These are phyloP conservation scores for Esperia sulphurella DNA, from an alignment of 2,888 invertebrate genomes.

Conservation along the genomic window DNA sequence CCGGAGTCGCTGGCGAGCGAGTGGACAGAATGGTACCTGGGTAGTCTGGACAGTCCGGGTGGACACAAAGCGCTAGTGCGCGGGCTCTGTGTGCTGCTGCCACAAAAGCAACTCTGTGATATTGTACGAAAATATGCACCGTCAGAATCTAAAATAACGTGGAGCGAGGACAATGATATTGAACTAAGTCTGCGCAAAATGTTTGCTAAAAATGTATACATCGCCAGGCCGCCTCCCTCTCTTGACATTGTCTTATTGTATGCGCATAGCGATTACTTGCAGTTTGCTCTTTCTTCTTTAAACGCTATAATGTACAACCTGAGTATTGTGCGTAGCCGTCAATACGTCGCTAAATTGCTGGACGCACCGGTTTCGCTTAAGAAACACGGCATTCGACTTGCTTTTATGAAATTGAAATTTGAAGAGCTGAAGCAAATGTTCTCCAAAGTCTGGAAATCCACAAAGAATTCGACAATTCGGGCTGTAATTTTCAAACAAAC, in stretches of 20 bases:
- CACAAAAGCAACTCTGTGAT: slow-evolving; percentile 27
- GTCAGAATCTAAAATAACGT: slow-evolving; percentile 42
- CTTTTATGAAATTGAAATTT: slow-evolving; percentile 38
- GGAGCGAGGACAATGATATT: slow-evolving; percentile 40
- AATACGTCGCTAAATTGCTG: slow-evolving; percentile 38
- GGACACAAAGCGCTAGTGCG: slow-evolving; percentile 39
- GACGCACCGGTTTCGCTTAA: slow-evolving; percentile 53
- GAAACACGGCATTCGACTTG: slow-evolving; percentile 54
- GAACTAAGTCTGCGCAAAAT: slow-evolving; percentile 42
- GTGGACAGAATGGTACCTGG: slow-evolving; percentile 34
- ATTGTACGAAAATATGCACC: slow-evolving; percentile 49
- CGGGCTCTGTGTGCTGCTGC: slow-evolving; percentile 42
- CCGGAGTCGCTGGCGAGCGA: slow-evolving; percentile 33
- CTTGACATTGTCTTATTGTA: slow-evolving; percentile 43
- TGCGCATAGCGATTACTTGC: slow-evolving; percentile 56
- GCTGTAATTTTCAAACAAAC: slow-evolving; percentile 47
- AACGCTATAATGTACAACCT: slow-evolving; percentile 51
- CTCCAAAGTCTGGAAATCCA: slow-evolving; percentile 38
- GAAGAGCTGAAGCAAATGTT: slow-evolving; percentile 37
- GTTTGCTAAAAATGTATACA: slow-evolving; percentile 57
- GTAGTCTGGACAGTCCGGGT: slow-evolving; percentile 26
- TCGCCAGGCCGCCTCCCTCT: slow-evolving; percentile 48
- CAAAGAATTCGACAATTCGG: slow-evolving; percentile 50
- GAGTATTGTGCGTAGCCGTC: slow-evolving; percentile 25
- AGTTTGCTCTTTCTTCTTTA: slow-evolving; percentile 52